phyloP scores from a whole-genome alignment of 35 echinoderm and acorn worm species.

The Lytechinus variegatus region DNA sequence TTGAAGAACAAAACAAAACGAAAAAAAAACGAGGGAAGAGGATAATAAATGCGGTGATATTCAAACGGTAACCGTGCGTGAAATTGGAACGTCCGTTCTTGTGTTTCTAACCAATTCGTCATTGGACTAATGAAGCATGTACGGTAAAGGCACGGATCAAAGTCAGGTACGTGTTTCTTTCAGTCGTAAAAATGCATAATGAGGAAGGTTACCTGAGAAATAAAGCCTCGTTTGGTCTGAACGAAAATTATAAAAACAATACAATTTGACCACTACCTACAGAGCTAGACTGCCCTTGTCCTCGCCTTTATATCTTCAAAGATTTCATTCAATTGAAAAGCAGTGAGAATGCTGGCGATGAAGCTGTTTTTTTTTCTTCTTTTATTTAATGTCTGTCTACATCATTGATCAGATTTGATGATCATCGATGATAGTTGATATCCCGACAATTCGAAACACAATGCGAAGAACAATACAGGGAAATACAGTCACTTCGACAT shows the following conservation, averaged over 20 bases:
- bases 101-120: slow-evolving; percentile 24
- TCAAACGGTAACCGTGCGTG: neutral
- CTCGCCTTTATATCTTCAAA: neutral
- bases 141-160: neutral
- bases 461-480: neutral
- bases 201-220: neutral
- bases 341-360: neutral
- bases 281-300: neutral
- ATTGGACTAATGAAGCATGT: neutral
- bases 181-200: neutral
- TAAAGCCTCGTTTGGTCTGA: neutral
- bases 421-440: neutral
- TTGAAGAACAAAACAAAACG: no score
- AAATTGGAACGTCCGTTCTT: slow-evolving; percentile 36
- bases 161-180: neutral
- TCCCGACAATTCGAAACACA: neutral
- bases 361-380: neutral
- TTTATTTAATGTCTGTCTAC: neutral
- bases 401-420: neutral
- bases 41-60: slow-evolving; percentile 17
- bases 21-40: neutral
- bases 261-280: neutral
- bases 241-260: neutral
- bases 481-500: neutral
- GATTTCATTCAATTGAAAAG: neutral